phyloP scores from a whole-genome alignment of 2,113 vertebrate genomes.

The Pelvicachromis taeniatus region DNA sequence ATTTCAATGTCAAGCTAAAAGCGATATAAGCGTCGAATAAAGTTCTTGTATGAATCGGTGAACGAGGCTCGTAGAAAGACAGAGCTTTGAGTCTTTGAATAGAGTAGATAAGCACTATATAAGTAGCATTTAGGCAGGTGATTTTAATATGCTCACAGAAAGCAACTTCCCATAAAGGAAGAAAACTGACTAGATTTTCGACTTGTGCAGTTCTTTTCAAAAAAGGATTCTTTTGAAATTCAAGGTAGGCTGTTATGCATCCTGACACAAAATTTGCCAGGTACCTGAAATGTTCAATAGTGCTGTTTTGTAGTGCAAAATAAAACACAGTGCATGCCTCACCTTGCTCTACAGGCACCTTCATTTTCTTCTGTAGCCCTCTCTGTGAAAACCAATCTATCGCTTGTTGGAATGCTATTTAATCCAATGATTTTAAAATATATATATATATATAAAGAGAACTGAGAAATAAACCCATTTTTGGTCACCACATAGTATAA shows the following conservation, averaged over 20 bases:
- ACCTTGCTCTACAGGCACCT: not conserved
- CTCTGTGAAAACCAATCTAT: not conserved
- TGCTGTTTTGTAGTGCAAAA: not conserved
- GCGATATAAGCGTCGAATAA: accelerated
- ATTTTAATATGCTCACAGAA: not conserved
- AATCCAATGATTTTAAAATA: not conserved
- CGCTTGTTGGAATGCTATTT: not conserved
- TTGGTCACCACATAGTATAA: not conserved
- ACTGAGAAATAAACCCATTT: not conserved
- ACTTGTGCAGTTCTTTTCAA: not conserved
- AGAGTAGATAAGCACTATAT: not conserved
- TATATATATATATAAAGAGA: not conserved
- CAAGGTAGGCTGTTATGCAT: not conserved
- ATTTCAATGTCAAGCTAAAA: not conserved
- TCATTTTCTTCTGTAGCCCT: not conserved
- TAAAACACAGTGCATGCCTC: not conserved
- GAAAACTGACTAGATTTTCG: not conserved
- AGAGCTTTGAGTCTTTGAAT: accelerated
- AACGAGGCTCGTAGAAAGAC: not conserved
- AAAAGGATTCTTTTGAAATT: not conserved
- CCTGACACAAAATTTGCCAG: not conserved
- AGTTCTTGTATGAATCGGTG: not conserved
- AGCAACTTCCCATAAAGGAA: not conserved
- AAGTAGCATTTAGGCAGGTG: not conserved
- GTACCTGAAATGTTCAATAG: not conserved